These are phyloP conservation scores for Pachydiplax longipennis DNA, from an alignment of 2,888 invertebrate genomes.

Conservation along the genomic window DNA sequence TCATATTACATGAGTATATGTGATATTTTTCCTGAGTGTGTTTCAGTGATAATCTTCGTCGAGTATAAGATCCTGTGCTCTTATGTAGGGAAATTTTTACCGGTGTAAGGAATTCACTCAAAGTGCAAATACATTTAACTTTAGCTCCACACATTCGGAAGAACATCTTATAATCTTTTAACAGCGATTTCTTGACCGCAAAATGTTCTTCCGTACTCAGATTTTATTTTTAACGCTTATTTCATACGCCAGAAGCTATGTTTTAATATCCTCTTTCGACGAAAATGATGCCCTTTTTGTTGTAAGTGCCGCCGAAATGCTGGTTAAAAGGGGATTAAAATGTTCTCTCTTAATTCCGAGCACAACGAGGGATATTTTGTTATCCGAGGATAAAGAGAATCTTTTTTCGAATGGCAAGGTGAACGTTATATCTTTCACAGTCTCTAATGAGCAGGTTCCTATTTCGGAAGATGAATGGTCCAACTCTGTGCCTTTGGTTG, in stretches of 20 bases:
- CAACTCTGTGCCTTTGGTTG: background rate
- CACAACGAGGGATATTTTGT: background rate
- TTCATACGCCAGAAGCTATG: background rate
- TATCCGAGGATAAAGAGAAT: background rate
- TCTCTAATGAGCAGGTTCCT: background rate
- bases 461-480: background rate
- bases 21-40: no score
- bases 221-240: background rate
- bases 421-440: background rate
- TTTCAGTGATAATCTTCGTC: no score
- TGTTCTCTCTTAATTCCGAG: constrained; percentile 13
- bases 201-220: background rate
- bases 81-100: no score
- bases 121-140: no score
- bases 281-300: background rate
- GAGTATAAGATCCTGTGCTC: no score
- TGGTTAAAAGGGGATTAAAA: background rate
- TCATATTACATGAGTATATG: no score
- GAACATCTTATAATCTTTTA: background rate
- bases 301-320: background rate
- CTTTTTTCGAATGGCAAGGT: background rate
- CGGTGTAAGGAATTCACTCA: no score
- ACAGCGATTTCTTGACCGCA: background rate
- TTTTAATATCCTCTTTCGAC: background rate
- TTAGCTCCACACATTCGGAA: no score